These are phyloP conservation scores for Ectemnius cavifrons DNA, from an alignment of 2,888 invertebrate genomes.

Conservation along the genomic window DNA sequence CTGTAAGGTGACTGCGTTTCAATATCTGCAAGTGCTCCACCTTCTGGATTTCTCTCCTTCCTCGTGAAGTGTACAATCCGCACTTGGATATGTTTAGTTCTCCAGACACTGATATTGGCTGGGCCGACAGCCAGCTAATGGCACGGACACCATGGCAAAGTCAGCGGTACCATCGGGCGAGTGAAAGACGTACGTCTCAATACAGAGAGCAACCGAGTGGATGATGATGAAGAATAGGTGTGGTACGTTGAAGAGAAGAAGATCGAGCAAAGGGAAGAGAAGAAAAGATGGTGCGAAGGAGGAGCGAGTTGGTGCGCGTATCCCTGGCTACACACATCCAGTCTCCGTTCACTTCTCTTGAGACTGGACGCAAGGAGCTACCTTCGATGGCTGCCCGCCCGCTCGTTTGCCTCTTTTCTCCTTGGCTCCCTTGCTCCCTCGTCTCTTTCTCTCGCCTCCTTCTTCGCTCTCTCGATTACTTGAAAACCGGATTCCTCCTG, in stretches of 20 bases:
- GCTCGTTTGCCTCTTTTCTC: slow-evolving; percentile 45
- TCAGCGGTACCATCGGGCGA: background rate
- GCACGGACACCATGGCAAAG: background rate
- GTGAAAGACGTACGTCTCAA: slow-evolving; percentile 68
- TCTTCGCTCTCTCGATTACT: slow-evolving; percentile 71
- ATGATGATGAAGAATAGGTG: slow-evolving; percentile 62
- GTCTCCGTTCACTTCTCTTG: slow-evolving; percentile 50
- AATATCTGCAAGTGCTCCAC: slow-evolving; percentile 22
- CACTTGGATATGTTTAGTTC: too few relatives aligned
- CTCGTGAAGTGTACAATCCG: too few relatives aligned
- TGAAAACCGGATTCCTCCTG: slow-evolving; percentile 76
- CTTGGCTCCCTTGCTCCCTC: slow-evolving; percentile 40
- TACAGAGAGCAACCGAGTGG: slow-evolving; percentile 53
- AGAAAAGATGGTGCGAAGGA: slow-evolving; percentile 46
- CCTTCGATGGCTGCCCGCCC: slow-evolving; percentile 61
- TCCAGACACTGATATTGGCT: background rate
- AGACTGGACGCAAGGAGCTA: slow-evolving; percentile 53
- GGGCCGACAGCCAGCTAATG: background rate
- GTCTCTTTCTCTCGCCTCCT: slow-evolving; percentile 52
- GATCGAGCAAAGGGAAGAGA: slow-evolving; percentile 47
- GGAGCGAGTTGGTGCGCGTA: slow-evolving; percentile 62
- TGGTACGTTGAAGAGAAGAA: slow-evolving; percentile 56
- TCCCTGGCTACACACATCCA: slow-evolving; percentile 58
- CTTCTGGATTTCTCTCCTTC: background rate
- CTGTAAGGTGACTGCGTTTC: slow-evolving; percentile 31